These are phyloP conservation scores for Amblyteles armatorius DNA, from an alignment of 2,888 invertebrate species.

Conservation along the genomic window DNA sequence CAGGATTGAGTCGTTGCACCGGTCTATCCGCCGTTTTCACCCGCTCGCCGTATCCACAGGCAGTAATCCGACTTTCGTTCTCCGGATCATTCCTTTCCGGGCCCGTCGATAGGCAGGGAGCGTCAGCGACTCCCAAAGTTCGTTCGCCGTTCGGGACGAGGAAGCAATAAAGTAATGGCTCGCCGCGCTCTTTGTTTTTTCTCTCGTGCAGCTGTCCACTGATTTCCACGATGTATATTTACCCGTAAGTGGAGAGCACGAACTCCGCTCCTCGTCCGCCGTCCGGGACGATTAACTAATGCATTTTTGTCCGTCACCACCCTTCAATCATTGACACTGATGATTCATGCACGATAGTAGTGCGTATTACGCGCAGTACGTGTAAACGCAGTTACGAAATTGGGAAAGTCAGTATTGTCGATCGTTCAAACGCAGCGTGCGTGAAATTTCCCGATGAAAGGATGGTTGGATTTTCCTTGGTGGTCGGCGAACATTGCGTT, in stretches of 20 bases:
- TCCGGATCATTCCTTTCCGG: conserved; percentile 48
- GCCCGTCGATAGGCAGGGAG: conserved; percentile 59
- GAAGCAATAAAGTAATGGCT: conserved; percentile 65
- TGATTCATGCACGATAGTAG: neutral
- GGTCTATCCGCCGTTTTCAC: conserved; percentile 59
- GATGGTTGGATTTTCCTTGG: conserved; percentile 41
- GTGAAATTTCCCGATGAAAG: conserved; percentile 18
- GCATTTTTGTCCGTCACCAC: conserved; percentile 53
- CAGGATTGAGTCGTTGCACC: conserved; percentile 75
- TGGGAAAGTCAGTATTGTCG: conserved; percentile 22
- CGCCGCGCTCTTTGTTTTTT: conserved; percentile 23
- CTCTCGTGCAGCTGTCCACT: neutral
- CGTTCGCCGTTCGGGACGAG: conserved; percentile 49
- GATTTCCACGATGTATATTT: conserved; percentile 64
- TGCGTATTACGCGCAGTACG: neutral
- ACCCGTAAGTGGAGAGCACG: conserved; percentile 59
- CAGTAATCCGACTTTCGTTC: conserved; percentile 52
- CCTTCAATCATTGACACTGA: conserved; percentile 42
- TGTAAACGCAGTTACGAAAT: conserved; percentile 29
- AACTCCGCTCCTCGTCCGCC: conserved; percentile 33
- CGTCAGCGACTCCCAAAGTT: conserved; percentile 61
- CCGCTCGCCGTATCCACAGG: conserved; percentile 35
- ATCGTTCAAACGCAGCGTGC: neutral
- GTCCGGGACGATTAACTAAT: conserved; percentile 52
- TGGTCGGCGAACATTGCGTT: conserved; percentile 28